These are phyloP conservation scores for Poeciliopsis occidentalis DNA, from an alignment of 2,113 vertebrate genomes.

Conservation along the genomic window DNA sequence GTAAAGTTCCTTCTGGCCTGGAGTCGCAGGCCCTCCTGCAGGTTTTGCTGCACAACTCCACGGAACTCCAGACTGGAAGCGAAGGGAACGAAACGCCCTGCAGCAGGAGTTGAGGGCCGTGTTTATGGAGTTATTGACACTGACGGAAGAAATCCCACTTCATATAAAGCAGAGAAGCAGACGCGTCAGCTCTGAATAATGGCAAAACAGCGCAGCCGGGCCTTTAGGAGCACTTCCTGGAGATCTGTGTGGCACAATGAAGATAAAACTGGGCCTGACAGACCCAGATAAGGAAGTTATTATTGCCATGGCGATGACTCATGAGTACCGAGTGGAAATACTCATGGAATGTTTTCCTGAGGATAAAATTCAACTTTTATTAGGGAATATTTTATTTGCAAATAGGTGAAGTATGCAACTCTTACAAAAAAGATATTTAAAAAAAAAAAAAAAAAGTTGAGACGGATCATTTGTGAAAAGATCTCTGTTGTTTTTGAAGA, in stretches of 20 bases:
- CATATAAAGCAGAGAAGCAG: slow-evolving; percentile 10
- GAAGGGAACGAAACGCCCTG: slow-evolving; percentile 4
- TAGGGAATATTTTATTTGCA: too few relatives aligned
- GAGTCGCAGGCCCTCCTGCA: slow-evolving; percentile 35
- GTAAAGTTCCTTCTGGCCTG: slow-evolving; percentile 36
- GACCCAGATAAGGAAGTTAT: neutral
- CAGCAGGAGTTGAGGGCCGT: slow-evolving; percentile 20
- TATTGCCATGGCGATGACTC: neutral
- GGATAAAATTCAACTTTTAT: neutral
- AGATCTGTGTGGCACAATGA: slow-evolving; percentile 5
- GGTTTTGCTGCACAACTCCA: slow-evolving; percentile 33
- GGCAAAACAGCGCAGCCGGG: neutral
- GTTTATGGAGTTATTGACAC: neutral
- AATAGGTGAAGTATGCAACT: too few relatives aligned
- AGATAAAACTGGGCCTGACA: neutral
- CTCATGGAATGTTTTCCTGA: neutral
- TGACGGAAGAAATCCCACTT: neutral
- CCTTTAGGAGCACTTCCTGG: neutral
- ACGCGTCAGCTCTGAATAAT: neutral
- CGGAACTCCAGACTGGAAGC: slow-evolving; percentile 17
- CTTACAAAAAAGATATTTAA: too few relatives aligned
- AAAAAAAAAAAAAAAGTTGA: too few relatives aligned
- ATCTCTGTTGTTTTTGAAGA: too few relatives aligned
- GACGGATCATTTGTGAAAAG: too few relatives aligned
- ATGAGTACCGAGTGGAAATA: neutral